Evolutionary conservation across 2,113 vertebrate genomes (phyloP).

Genomic region (Pycnonotus jocosus): DNA sequence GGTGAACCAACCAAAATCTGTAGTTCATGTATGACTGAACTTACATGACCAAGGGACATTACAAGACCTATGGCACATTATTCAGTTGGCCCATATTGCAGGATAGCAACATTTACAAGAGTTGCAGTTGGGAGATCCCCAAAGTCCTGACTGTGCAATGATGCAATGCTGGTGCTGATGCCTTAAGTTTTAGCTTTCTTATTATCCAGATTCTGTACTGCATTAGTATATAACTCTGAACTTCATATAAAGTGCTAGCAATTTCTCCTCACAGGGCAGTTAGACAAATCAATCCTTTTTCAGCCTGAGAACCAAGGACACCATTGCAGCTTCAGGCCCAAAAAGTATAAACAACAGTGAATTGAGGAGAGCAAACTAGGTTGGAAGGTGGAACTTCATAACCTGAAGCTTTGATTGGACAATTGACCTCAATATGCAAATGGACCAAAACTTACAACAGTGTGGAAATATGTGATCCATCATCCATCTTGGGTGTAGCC

Average conservation of each 20-base stretch:
- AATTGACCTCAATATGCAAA: no score
- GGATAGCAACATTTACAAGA: neutral
- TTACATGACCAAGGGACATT: neutral
- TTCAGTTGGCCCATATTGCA: neutral
- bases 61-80: neutral
- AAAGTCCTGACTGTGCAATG: neutral
- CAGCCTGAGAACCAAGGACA: neutral
- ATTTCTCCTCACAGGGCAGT: neutral
- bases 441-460: neutral
- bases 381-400: neutral
- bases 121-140: neutral
- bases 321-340: neutral
- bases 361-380: neutral
- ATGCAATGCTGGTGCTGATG: accelerated
- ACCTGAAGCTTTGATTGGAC: neutral
- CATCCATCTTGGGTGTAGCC: accelerated
- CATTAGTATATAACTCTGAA: neutral
- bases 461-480: accelerated
- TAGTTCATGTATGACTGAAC: neutral
- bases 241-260: neutral
- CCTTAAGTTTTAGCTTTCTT: neutral
- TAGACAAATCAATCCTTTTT: neutral
- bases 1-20: neutral
- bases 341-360: neutral
- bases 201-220: neutral